phyloP scores from a whole-genome alignment of 2,113 vertebrate species.

The Psilopsiagon aurifrons region DNA sequence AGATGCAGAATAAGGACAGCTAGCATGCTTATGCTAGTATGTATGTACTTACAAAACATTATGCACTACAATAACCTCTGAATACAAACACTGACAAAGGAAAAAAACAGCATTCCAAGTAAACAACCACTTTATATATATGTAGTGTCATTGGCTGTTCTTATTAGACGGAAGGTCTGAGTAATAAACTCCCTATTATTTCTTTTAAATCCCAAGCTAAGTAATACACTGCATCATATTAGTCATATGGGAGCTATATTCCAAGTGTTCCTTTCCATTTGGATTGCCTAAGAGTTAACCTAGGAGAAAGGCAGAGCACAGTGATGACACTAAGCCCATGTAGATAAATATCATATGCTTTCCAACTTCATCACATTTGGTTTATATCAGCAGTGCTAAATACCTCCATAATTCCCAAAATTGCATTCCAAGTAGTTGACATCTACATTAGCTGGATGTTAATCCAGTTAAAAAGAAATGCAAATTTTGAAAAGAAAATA shows the following conservation, averaged over 20 bases:
- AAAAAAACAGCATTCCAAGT: background rate
- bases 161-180: background rate
- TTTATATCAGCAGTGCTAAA: constrained; percentile 72
- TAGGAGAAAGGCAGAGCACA: background rate
- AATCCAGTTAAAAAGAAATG: constrained; percentile 74
- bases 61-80: background rate
- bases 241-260: background rate
- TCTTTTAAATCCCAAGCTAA: background rate
- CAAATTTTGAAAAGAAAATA: constrained; percentile 61
- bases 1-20: background rate
- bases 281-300: constrained; percentile 54
- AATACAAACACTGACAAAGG: background rate
- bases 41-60: background rate
- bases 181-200: background rate
- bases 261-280: constrained; percentile 1
- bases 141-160: background rate
- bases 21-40: background rate
- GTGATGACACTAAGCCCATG: constrained; percentile 20
- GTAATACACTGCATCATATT: background rate
- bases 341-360: constrained; percentile 57
- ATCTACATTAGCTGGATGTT: constrained; percentile 71
- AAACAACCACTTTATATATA: background rate
- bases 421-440: constrained; percentile 74
- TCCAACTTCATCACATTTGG: constrained; percentile 72
- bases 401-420: constrained; percentile 62